phyloP scores from a whole-genome alignment of 2,888 invertebrate species.

The Masnerella sp. region DNA sequence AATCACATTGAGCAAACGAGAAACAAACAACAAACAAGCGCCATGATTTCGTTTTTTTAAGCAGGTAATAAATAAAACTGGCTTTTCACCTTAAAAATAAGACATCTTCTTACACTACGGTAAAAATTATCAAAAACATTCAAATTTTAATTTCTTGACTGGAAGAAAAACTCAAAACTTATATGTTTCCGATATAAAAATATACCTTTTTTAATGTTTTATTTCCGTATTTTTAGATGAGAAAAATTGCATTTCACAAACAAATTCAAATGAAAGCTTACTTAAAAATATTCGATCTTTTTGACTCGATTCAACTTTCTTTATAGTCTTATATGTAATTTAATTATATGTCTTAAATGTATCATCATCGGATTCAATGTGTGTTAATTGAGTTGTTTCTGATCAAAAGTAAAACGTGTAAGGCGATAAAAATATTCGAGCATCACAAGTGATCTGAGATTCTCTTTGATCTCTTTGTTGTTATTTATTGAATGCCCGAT shows the following conservation, averaged over 20 bases:
- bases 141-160: no score
- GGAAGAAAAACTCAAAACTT: no score
- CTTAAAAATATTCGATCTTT: slow-evolving; percentile 2
- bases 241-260: slow-evolving; percentile 1
- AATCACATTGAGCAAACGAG: not conserved
- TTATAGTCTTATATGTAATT: slow-evolving; percentile 2
- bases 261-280: slow-evolving; percentile 4
- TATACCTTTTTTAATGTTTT: slow-evolving; percentile 3
- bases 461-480: slow-evolving; percentile 19
- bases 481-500: slow-evolving; percentile 7
- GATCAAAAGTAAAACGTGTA: slow-evolving; percentile 16
- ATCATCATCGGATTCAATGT: slow-evolving; percentile 13
- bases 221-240: slow-evolving; percentile 14
- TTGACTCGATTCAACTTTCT: slow-evolving; percentile 1
- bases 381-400: slow-evolving; percentile 23
- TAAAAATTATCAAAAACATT: no score
- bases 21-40: not conserved
- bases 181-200: not conserved
- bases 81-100: no score
- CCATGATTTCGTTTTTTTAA: no score
- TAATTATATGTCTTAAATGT: slow-evolving; percentile 18
- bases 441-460: slow-evolving; percentile 1
- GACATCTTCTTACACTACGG: no score
- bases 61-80: no score
- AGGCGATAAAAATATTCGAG: slow-evolving; percentile 14